phyloP scores from a whole-genome alignment of 2,797 vertebrate species.

The Brachyrhaphis roseni region DNA sequence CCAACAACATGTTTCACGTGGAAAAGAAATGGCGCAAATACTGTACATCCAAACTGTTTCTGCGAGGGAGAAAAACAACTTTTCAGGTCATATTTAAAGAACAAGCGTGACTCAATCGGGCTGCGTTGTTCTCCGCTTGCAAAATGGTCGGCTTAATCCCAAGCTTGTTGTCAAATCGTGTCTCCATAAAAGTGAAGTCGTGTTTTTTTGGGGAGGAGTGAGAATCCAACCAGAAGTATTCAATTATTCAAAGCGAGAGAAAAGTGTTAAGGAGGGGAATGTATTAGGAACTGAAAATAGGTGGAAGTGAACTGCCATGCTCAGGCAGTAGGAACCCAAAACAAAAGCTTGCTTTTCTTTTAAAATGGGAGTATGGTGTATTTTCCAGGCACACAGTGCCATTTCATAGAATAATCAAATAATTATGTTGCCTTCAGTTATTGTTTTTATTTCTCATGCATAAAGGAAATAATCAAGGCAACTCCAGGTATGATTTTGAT shows the following conservation, averaged over 20 bases:
- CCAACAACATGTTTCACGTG: conserved; percentile 28
- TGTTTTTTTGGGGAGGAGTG: conserved; percentile 55
- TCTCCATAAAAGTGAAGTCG: conserved; percentile 71
- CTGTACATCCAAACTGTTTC: conserved; percentile 32
- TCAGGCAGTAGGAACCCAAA: conserved; percentile 29
- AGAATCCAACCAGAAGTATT: conserved; percentile 53
- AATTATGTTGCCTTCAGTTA: no score
- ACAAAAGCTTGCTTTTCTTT: conserved; percentile 37
- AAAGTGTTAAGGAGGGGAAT: conserved; percentile 36
- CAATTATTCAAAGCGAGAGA: conserved; percentile 66
- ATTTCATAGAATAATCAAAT: no score
- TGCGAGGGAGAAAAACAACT: conserved; percentile 18
- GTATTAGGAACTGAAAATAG: conserved; percentile 60
- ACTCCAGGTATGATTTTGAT: no score
- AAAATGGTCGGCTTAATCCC: conserved; percentile 49
- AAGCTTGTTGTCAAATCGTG: conserved; percentile 63
- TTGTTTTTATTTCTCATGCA: no score
- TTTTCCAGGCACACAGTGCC: no score
- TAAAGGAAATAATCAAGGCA: no score
- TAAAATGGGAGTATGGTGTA: not conserved
- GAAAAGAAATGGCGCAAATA: conserved; percentile 30
- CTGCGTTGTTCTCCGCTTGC: conserved; percentile 40
- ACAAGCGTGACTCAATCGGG: conserved; percentile 54
- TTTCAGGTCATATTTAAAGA: conserved; percentile 43
- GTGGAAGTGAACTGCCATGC: conserved; percentile 41